Evolutionary conservation across 2,797 vertebrate species (phyloP).

Genomic region (Peromyscus nudipes): DNA sequence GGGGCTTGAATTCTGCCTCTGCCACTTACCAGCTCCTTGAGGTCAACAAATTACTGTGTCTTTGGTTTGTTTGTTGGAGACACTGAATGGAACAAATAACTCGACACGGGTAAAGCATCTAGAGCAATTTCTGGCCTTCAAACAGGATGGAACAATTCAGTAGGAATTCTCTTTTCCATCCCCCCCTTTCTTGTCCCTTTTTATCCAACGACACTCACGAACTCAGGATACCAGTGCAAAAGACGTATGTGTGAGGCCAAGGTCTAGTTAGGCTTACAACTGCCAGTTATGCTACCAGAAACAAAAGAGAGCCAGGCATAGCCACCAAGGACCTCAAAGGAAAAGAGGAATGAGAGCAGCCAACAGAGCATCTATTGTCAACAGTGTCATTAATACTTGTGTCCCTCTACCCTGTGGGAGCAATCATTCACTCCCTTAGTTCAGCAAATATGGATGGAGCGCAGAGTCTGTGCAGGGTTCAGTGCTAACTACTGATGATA

Average conservation of each 20-base stretch:
- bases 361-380: background rate
- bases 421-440: background rate
- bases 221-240: background rate
- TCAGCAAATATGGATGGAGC: background rate
- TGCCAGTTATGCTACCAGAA: background rate
- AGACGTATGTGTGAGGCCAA: background rate
- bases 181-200: background rate
- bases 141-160: background rate
- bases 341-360: background rate
- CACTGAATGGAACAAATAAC: background rate
- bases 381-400: background rate
- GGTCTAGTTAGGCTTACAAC: background rate
- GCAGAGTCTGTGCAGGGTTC: background rate
- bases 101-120: background rate
- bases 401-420: background rate
- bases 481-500: background rate
- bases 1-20: constrained; percentile 4
- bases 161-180: background rate
- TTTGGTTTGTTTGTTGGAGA: constrained; percentile 22
- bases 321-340: background rate
- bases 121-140: background rate
- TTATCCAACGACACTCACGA: background rate
- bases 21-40: background rate
- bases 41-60: background rate
- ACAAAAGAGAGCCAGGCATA: background rate